Conservation (phyloP, 2,113 vertebrate species). For the Capreolus pygargus region DNA sequence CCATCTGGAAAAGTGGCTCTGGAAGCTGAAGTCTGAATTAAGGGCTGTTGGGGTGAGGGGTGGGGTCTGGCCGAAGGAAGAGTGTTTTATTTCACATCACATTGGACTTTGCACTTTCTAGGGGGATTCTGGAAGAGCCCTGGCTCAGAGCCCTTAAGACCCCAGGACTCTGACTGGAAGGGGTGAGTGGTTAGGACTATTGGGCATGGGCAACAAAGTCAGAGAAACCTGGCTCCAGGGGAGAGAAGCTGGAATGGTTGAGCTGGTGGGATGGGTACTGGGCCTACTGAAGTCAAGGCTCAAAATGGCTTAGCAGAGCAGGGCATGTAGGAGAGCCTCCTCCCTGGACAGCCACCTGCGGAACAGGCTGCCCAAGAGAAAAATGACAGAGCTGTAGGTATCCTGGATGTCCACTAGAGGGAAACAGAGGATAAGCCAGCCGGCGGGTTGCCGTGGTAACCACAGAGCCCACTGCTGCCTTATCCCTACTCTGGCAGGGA, state of each 20-base stretch:
- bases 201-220: neutral
- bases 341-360: neutral
- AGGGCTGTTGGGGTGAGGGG: neutral
- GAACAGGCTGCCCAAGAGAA: neutral
- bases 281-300: neutral
- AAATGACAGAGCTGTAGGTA: neutral
- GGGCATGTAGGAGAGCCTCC: neutral
- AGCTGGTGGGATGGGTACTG: rapidly evolving
- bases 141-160: neutral
- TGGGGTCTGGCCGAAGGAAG: neutral
- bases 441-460: neutral
- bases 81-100: neutral
- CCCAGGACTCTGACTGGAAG: neutral
- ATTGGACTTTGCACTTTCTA: neutral
- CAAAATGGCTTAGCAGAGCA: neutral
- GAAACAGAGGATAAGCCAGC: neutral
- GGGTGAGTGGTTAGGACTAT: neutral
- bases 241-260: neutral
- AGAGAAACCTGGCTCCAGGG: neutral
- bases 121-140: neutral
- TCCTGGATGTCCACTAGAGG: neutral
- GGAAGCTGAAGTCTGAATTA: neutral
- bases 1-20: neutral
- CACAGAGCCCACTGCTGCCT: rapidly evolving
- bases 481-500: rapidly evolving